These are phyloP conservation scores for Verasper variegatus DNA, from an alignment of 2,113 vertebrate genomes.

Conservation along the genomic window DNA sequence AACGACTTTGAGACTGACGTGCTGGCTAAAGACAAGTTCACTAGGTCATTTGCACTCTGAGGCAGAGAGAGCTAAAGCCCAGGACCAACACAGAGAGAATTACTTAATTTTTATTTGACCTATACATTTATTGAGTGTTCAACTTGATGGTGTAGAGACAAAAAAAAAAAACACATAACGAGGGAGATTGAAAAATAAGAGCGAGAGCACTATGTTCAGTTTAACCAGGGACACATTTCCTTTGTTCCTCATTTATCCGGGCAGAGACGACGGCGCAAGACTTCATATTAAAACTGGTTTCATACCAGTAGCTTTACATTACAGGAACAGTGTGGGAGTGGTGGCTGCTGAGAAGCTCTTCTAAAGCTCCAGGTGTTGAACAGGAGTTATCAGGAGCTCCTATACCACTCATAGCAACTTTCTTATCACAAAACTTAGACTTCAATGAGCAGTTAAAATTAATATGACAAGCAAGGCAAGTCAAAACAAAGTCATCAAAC, in stretches of 20 bases:
- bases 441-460: background rate
- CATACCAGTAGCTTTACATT: too few species aligned
- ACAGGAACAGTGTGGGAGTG: background rate
- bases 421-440: background rate
- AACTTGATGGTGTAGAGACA: background rate
- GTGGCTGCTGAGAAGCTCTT: background rate
- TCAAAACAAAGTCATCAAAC: too few species aligned
- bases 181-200: background rate
- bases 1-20: background rate
- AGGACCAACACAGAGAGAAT: background rate
- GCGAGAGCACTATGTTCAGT: conserved; percentile 5
- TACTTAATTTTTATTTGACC: too few species aligned
- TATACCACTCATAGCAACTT: background rate
- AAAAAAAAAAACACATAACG: background rate
- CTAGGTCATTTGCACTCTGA: background rate
- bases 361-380: too few species aligned
- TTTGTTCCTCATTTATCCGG: background rate
- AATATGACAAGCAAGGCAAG: background rate
- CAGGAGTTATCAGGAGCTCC: too few species aligned
- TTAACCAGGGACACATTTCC: conserved; percentile 13
- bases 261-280: background rate
- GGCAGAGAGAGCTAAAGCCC: background rate
- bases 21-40: conserved; percentile 20
- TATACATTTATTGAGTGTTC: background rate
- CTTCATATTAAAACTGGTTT: background rate